Base-by-base conservation (phyloP, 2,797 vertebrate genomes). In the Scleropages formosus region DNA sequence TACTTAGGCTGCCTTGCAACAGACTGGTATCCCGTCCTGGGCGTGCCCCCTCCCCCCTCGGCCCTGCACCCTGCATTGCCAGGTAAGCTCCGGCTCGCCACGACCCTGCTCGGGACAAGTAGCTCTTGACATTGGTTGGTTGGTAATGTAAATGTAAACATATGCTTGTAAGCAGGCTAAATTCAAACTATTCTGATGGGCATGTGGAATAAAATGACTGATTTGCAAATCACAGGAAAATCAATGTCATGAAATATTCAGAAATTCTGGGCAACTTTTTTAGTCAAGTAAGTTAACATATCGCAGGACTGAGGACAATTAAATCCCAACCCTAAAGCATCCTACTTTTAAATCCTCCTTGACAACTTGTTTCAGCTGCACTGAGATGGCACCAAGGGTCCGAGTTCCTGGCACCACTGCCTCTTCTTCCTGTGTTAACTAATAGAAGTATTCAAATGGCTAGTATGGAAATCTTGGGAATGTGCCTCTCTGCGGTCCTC, bases 391-490 rank as follows among this genome's bases (percentile, higher is more conserved):
- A 31, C 39, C 18, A 71, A 39, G 27, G 27, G 13, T 11, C 1
- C 4, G n/a, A 71, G 16, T 16, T 26, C 27, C 26, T 10, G 22
- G 47, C 16, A 24, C 16, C 4, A 1, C n/a, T 53, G 49, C 16
- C 10, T 47, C 31, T 61, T 1, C 60, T 46, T 73, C 27, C 9
- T 56, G 24, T 73, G 71, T 61, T 46, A 73, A 73, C 71, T 73
- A 73, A 91, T 92, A 91, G 91, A 93, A 93, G 93, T 93, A 90
- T 91, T 91, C 88, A 92, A 92, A 93, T 90, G 81, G 83, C 78
- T 86, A 75, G 89, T 93, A 94, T 93, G 93, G 90, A 94, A 93
- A 94, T 93, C 84, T 83, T 81, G 87, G 82, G 78, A 39, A 92
- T 90, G 88, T 88, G 88, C 78, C 63, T 78, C 24, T 44, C 72